phyloP scores from a whole-genome alignment of 2,113 vertebrate genomes.

The Bufo gargarizans region DNA sequence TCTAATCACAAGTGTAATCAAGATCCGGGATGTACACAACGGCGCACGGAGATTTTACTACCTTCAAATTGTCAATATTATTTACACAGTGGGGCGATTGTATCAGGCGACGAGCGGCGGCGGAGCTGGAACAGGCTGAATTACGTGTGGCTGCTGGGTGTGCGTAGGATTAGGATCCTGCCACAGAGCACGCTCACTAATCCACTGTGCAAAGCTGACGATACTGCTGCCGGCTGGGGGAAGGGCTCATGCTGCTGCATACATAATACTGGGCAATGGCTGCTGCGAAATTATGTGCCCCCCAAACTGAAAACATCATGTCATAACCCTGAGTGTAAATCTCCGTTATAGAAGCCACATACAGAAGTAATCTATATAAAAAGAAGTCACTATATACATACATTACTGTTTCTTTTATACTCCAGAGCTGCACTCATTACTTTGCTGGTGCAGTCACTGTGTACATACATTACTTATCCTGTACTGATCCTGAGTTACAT shows the following conservation, averaged over 20 bases:
- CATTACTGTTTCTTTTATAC: no score
- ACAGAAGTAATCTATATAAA: not conserved
- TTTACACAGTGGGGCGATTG: slow-evolving; percentile 35
- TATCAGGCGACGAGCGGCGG: not conserved
- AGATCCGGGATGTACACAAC: not conserved
- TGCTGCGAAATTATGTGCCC: not conserved
- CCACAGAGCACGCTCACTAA: not conserved
- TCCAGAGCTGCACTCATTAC: no score
- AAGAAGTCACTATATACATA: no score
- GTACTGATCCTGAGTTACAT: no score
- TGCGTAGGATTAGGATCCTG: slow-evolving; percentile 18
- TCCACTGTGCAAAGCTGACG: slow-evolving; percentile 13
- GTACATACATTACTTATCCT: no score
- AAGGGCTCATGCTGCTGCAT: not conserved
- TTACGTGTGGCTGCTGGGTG: slow-evolving; percentile 18
- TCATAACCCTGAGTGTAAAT: not conserved
- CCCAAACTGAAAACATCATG: not conserved
- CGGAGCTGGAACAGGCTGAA: not conserved
- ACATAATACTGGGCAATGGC: no score
- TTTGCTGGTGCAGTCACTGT: no score
- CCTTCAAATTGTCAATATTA: slow-evolving; percentile 13
- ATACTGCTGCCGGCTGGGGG: not conserved
- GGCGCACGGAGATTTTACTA: slow-evolving; percentile 1
- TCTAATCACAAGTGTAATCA: slow-evolving; percentile 36
- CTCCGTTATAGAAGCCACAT: not conserved